Percentiles rank a stretch among this genome's conserved stretches.
Conservation (phyloP, 1,140 invertebrate species). For the Nasonia longicornis region DNA sequence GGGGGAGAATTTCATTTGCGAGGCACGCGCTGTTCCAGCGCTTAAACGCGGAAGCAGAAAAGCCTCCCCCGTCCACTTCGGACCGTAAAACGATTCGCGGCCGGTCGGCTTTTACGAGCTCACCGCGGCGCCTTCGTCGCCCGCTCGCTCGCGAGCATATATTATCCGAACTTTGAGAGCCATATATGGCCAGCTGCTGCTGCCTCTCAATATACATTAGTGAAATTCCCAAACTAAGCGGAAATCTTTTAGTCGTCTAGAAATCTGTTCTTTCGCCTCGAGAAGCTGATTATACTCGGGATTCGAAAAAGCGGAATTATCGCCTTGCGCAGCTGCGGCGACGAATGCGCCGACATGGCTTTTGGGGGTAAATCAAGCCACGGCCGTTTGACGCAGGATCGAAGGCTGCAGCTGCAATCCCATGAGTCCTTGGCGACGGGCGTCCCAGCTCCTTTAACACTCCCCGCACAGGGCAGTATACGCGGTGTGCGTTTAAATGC, state of each 20-base stretch:
- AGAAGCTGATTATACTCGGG: too few relatives aligned
- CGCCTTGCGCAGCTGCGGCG: too few relatives aligned
- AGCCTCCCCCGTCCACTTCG: not conserved
- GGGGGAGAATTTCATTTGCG: not conserved
- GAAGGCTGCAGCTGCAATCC: not conserved
- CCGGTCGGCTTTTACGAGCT: slow-evolving; percentile 31
- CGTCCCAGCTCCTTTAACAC: not conserved
- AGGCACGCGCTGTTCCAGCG: too few relatives aligned
- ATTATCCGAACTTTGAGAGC: slow-evolving; percentile 35
- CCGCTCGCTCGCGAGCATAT: slow-evolving; percentile 11
- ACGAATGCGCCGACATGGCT: too few relatives aligned
- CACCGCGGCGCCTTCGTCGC: not conserved
- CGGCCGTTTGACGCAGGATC: too few relatives aligned
- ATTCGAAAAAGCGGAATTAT: too few relatives aligned
- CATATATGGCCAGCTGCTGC: not conserved
- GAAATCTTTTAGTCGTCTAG: not conserved
- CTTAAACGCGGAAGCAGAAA: not conserved
- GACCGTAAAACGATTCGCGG: slow-evolving; percentile 30
- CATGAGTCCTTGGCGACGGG: not conserved
- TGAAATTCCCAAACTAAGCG: not conserved
- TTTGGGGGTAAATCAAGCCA: too few relatives aligned
- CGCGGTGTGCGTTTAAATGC: slow-evolving; percentile 10
- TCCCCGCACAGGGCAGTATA: not conserved
- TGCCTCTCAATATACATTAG: not conserved
- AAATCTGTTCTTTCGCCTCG: too few relatives aligned